Percentiles rank a stretch among this genome's conserved stretches.
phyloP scores from a whole-genome alignment of 2,113 vertebrate genomes.

The Spheniscus mendiculus region DNA sequence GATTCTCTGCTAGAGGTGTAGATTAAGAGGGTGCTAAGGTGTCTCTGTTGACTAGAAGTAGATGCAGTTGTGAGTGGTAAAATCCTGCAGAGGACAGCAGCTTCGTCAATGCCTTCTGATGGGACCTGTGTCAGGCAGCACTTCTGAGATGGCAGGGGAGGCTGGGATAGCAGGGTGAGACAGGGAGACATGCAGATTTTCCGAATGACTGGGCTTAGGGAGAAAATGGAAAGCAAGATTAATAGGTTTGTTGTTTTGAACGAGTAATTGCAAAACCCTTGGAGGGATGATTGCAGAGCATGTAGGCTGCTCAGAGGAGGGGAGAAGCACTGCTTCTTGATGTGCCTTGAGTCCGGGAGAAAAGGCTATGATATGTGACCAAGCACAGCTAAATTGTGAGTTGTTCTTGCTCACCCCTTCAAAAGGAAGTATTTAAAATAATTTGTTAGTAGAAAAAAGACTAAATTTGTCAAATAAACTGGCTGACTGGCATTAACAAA shows the following conservation, averaged over 20 bases:
- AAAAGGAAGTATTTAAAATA: not conserved
- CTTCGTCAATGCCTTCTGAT: not conserved
- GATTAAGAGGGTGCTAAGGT: not conserved
- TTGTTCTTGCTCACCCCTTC: not conserved
- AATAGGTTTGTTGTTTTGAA: not conserved
- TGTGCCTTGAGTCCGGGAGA: not conserved
- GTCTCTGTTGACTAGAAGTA: not conserved
- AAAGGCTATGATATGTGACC: not conserved
- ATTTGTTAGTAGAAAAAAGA: not conserved
- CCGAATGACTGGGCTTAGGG: not conserved
- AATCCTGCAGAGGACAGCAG: not conserved
- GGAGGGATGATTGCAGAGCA: not conserved
- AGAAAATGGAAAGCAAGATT: not conserved
- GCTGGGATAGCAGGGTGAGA: not conserved
- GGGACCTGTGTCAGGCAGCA: accelerated
- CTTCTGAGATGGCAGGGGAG: not conserved
- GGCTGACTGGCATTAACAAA: not conserved
- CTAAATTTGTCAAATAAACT: not conserved
- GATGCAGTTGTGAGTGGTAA: not conserved
- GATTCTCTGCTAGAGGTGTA: not conserved
- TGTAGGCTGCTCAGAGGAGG: not conserved
- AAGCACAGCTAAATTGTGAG: not conserved
- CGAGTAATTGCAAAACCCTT: not conserved
- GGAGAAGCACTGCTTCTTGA: not conserved
- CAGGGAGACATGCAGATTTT: not conserved